Evolutionary conservation across 2,797 vertebrate species (phyloP).

Genomic region (Mormyrus hasselquistii): DNA sequence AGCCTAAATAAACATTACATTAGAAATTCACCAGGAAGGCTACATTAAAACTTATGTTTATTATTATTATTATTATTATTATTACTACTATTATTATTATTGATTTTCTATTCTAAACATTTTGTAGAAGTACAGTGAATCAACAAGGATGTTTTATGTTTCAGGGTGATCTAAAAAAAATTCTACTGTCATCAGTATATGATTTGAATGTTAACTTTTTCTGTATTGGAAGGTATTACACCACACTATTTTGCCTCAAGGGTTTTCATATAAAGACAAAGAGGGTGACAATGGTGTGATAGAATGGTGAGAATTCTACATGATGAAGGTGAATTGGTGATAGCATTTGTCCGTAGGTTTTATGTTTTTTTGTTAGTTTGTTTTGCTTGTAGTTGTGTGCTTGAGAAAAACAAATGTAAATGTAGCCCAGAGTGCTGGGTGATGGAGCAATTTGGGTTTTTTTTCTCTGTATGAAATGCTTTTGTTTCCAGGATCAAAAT

Average conservation of each 20-base stretch:
- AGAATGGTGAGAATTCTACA: background rate
- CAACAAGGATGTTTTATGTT: background rate
- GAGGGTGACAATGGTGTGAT: background rate
- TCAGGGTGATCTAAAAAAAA: background rate
- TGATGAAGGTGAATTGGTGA: background rate
- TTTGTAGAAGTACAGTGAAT: background rate
- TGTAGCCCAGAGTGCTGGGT: conserved; percentile 26
- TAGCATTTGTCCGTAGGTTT: background rate
- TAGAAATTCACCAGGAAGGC: background rate
- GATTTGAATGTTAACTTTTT: background rate
- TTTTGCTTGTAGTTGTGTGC: background rate
- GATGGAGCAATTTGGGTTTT: conserved; percentile 30
- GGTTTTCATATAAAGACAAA: background rate
- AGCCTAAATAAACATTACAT: background rate
- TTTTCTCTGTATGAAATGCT: conserved; percentile 28
- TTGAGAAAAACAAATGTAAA: conserved; percentile 6
- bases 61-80: too few species aligned
- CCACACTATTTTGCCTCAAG: background rate
- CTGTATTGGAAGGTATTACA: background rate
- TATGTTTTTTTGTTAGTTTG: background rate
- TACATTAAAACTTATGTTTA: background rate
- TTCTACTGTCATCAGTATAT: background rate
- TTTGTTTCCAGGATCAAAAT: conserved; percentile 55
- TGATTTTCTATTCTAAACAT: background rate
- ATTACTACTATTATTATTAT: background rate